Base-by-base conservation (phyloP, 2,797 vertebrate genomes). In the Diglossa cyanea region DNA sequence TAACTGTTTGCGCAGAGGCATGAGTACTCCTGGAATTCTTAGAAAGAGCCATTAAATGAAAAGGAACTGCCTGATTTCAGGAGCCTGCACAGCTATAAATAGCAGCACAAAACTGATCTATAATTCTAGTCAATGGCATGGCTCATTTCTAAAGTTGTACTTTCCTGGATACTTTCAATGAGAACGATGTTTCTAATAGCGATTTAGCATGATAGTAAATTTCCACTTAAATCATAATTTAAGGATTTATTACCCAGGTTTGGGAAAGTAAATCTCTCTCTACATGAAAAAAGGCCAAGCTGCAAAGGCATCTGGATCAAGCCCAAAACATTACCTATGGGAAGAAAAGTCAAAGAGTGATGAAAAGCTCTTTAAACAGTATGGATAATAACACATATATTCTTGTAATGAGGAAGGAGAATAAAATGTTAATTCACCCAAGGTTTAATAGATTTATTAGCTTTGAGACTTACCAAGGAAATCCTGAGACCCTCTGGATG, bases 401-500 rank as follows among this genome's bases (percentile, higher is more conserved):
- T 95, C 78, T 88, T 90, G 45, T 94, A 97, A 97, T 45, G 83
- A 93, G 55, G 54, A 94, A 95, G 94, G 92, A 96, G 94, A 97
- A 97, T 92, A 83, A 97, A 93, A 94, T 93, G 60, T 89, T 95
- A 96, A 95, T 96, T 90, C 67, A 85, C 13, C 24, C 55, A 90
- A 48, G 8, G 88, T 94, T 93, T 94, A 96, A 91, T 79, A 92
- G 71, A 91, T 96, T 95, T 97, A 92, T 96, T 94, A 73, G 60
- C 44, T 95, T 92, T 93, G 67, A 95, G 62, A n/a, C 51, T 93
- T 94, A 54, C 33, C 47, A 45, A 80, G 48, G 83, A 94, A 97
- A 95, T 61, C 15, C 39, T 88, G 86, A 92, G 86, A 90, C 61
- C 90, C 37, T 93, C 67, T 76, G 70, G 63, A 78, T 13, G 47